Base-by-base conservation (phyloP, 2,888 invertebrate genomes). In the Danaus chrysippus region DNA sequence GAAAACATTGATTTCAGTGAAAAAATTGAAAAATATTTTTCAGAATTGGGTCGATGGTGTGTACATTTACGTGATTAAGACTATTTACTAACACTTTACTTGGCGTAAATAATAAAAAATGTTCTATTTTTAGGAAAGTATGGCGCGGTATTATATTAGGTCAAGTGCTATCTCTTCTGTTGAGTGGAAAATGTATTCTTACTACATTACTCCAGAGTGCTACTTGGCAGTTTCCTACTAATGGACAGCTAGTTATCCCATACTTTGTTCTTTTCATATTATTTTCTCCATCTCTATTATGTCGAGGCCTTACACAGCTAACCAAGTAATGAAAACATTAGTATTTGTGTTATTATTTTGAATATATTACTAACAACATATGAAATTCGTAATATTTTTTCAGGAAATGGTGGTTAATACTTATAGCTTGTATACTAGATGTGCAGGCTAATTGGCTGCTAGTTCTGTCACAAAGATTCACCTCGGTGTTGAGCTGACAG, bases 381-480 rank as follows among this genome's bases (percentile, higher is more conserved):
- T 13, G 44, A 56, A 52, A 61, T 43, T 54, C 63, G 42, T 23
- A 54, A 61, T 10, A 54, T n/a, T 52, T 57, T 82, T 78, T 9
- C 94, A 77, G 90, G 65, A 78, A 77, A 76, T 90, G 89, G 89
- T 96, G 95, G 95, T 93, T 96, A 70, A 94, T 97, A 73, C 85
- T 96, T 65, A 84, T 96, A 68, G 92, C 97, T 12, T 95, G 96
- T 42, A 83, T 94, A 57, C 92, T 96, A 65, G 97, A 97, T 78
- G 96, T 97, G n/a, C 96, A 96, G 86, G 96, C 96, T 8, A 95
- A 95, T 78, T 97, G 95, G 82, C 87, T 97, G 66, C 92, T 97
- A 65, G 95, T 96, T 13, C 93, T 94, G 78, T 96, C 97, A 0
- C 97, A 96, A 84, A 73, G 91, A 11, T 91, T 85, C 71, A 91